A percentile compares a stretch with the other conserved stretches of the same genome.
Conservation (phyloP, 2,797 vertebrate genomes). For the Apogon talboti region DNA sequence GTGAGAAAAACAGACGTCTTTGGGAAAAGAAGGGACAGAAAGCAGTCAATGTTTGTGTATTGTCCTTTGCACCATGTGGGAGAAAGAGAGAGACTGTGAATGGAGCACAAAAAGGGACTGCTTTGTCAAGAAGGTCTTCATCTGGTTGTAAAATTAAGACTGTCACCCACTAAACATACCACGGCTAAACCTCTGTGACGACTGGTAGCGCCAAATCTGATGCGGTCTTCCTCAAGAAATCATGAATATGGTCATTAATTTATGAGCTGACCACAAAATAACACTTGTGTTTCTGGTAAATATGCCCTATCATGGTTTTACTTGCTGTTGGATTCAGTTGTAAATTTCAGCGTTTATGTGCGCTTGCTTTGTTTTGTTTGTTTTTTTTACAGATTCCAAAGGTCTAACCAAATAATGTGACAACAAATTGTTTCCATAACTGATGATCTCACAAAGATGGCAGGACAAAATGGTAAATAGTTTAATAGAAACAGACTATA, state of each 20-base stretch:
- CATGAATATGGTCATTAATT: constrained; percentile 39
- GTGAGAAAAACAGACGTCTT: constrained; percentile 48
- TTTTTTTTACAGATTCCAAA: constrained; percentile 40
- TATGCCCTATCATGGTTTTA: not conserved
- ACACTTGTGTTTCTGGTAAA: constrained; percentile 39
- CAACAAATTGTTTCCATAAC: constrained; percentile 31
- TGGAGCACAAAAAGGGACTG: constrained; percentile 31
- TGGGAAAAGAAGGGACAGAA: constrained; percentile 28
- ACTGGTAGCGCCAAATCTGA: constrained; percentile 22
- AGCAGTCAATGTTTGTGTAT: constrained; percentile 43
- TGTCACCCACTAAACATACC: constrained; percentile 25
- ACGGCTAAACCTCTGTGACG: constrained; percentile 38
- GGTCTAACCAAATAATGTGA: constrained; percentile 54
- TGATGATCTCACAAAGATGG: constrained; percentile 66
- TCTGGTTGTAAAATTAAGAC: constrained; percentile 40
- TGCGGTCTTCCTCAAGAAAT: constrained; percentile 10
- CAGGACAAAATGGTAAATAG: constrained; percentile 75
- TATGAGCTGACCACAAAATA: constrained; percentile 40
- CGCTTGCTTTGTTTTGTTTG: constrained; percentile 9
- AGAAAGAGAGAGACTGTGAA: constrained; percentile 39
- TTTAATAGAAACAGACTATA: not conserved
- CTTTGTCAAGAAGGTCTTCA: constrained; percentile 14
- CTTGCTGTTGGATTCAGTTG: not conserved
- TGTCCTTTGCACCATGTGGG: constrained; percentile 13
- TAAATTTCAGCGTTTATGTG: not conserved